Evolutionary conservation across 1,140 invertebrate species (phyloP), one percentile per base, ranked within the genome.

Genomic region (Marisa cornuarietis): DNA sequence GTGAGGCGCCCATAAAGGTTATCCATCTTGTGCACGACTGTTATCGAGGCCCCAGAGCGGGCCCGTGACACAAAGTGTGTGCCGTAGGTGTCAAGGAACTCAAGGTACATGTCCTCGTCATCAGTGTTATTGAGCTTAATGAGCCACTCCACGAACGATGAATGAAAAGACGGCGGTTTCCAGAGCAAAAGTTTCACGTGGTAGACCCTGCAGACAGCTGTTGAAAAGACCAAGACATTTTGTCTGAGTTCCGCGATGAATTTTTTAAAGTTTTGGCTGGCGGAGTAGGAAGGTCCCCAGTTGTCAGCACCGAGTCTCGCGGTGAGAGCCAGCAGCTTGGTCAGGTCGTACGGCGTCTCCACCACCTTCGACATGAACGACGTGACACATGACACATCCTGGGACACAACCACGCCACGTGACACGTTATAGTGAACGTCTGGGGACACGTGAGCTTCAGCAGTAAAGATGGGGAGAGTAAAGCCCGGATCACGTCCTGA

Each of bases 401-500:
- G n/a, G n/a, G n/a, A n/a, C n/a, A n/a, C n/a, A n/a, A n/a, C n/a
- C n/a, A n/a, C n/a, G n/a, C n/a, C n/a, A n/a, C n/a, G n/a, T n/a
- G n/a, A n/a, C n/a, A n/a, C n/a, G n/a, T n/a, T n/a, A n/a, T n/a
- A n/a, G n/a, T n/a, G n/a, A n/a, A n/a, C n/a, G n/a, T n/a, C n/a
- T n/a, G n/a, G n/a, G n/a, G n/a, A n/a, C n/a, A n/a, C n/a, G n/a
- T n/a, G n/a, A n/a, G n/a, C n/a, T n/a, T 14, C n/a, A n/a, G n/a
- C 61, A 22, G 31, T 24, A 75, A 83, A 83, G 24, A 83, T 83
- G 14, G 82, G 82, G 20, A 72, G 78, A 10, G 82, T 83, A 42
- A 83, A 83, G 20, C 82, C 82, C 8, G 82, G 82, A 52, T 81
- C n/a, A n/a, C n/a, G n/a, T n/a, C n/a, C n/a, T n/a, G n/a, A n/a